Evolutionary conservation across 2,888 invertebrate species (phyloP).

Genomic region (Cephus pygmeus): DNA sequence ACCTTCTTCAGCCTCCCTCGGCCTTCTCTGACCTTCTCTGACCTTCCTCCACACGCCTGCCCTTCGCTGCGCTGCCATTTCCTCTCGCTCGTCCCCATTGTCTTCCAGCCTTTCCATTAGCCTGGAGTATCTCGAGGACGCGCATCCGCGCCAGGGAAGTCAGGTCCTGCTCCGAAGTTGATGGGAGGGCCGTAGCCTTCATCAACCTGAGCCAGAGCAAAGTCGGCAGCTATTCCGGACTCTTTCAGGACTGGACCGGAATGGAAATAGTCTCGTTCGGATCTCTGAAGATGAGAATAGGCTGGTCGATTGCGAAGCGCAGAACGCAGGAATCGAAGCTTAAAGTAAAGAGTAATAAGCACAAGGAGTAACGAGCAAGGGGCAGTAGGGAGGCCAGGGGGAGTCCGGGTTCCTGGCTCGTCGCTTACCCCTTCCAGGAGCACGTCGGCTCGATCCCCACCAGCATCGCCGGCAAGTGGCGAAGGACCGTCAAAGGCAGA

Average conservation of each 20-base stretch:
- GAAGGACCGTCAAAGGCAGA: constrained; percentile 44
- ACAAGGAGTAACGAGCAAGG: background rate
- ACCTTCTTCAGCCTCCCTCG: background rate
- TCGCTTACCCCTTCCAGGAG: background rate
- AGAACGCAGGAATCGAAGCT: background rate
- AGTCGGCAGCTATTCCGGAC: background rate
- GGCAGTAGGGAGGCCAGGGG: background rate
- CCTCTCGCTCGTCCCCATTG: background rate
- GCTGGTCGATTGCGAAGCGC: background rate
- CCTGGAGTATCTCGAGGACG: too few relatives aligned
- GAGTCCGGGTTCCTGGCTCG: background rate
- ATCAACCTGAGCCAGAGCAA: background rate
- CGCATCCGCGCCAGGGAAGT: too few relatives aligned
- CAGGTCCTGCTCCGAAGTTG: background rate
- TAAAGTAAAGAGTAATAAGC: background rate
- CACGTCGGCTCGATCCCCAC: constrained; percentile 4
- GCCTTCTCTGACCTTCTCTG: background rate
- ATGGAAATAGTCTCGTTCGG: background rate
- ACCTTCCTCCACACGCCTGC: background rate
- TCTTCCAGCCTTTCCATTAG: background rate
- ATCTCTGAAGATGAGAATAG: background rate
- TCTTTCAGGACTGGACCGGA: background rate
- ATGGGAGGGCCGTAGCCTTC: background rate
- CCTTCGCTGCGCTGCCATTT: background rate
- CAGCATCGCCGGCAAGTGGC: constrained; percentile 34